A percentile compares a stretch with the other conserved stretches of the same genome.
phyloP scores from a whole-genome alignment of 2,113 vertebrate species.

The Proteles cristata region DNA sequence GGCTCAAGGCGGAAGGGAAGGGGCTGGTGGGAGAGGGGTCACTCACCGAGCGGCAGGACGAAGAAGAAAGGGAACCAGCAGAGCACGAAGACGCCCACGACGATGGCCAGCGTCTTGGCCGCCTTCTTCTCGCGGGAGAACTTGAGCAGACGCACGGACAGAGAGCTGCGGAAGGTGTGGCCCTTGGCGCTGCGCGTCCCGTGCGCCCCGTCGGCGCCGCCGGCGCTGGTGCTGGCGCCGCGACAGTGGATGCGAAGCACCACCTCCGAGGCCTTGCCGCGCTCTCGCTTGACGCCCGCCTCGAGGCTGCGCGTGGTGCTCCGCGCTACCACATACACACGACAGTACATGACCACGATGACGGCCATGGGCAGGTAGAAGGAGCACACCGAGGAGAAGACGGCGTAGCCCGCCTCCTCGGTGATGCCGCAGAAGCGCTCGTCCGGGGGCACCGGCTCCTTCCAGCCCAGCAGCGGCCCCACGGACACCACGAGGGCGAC shows the following conservation, averaged over 20 bases:
- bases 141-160: constrained; percentile 96
- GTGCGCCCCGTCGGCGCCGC: not conserved
- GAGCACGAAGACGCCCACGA: constrained; percentile 98
- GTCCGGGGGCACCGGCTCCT: constrained; percentile 94
- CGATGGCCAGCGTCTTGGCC: constrained; percentile 98
- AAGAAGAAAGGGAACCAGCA: constrained; percentile 99
- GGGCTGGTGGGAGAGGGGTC: not conserved
- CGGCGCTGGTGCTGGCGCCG: constrained; percentile 62
- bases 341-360: constrained; percentile 98
- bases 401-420: constrained; percentile 96
- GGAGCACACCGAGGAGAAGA: constrained; percentile 98
- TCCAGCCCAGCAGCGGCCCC: constrained; percentile 97
- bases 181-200: constrained; percentile 87
- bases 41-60: constrained; percentile 96
- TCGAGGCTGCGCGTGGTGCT: constrained; percentile 96
- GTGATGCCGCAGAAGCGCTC: constrained; percentile 96
- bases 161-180: constrained; percentile 94
- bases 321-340: constrained; percentile 97
- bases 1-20: not conserved
- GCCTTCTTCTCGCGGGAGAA: constrained; percentile 99
- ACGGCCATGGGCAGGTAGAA: constrained; percentile 98
- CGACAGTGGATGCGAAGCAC: constrained; percentile 97
- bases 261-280: constrained; percentile 95
- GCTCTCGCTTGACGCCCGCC: constrained; percentile 96
- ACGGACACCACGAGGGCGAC: constrained; percentile 96